Evolutionary conservation across 53 echinoderm and acorn worm species (phyloP), one percentile per base, ranked within the genome.

Genomic region (Arbacia lixula): DNA sequence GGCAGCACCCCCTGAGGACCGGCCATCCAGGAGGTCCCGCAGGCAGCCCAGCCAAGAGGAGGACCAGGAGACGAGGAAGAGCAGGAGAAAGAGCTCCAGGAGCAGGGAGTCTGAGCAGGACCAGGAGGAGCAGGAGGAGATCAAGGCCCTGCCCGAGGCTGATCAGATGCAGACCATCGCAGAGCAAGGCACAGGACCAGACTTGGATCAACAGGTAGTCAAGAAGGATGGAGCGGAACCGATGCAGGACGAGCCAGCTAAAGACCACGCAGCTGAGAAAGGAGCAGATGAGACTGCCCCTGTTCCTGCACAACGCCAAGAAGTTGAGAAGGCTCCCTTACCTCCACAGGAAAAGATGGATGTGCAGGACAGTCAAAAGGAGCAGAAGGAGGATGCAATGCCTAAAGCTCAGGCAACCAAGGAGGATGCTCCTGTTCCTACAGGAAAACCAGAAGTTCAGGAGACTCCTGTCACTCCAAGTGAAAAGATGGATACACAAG

Each of bases 91-190:
- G 52, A 49, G 51, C 6, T 53, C 54, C 28, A 74, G 83, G 46
- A 67, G 28, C 11, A 74, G 38, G 49, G 72, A 71, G 12, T 17
- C 19, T 37, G 50, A 85, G 53, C 22, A 35, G 26, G 41, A 66
- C 26, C 22, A 88, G 53, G 88, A 85, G 38, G 53, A 63, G 33
- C 37, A 72, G 3, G 88, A 69, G 8, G 66, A 62, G 33, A 58
- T 29, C 9, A 12, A 60, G 25, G 49, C 27, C 30, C 38, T 31
- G 30, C 38, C 28, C 22, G 51, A 69, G 22, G 43, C n/a, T 53
- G 85, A 85, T 28, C 30, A 17, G 31, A 74, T 35, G 68, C 29
- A 72, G 67, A 86, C 56, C 14, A 71, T 58, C 11, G 56, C 38
- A 42, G 73, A 43, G 57, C 37, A 54, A 62, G 69, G 53, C 77